Evolutionary conservation across 2,888 invertebrate genomes (phyloP).

Genomic region (Helleia helle): DNA sequence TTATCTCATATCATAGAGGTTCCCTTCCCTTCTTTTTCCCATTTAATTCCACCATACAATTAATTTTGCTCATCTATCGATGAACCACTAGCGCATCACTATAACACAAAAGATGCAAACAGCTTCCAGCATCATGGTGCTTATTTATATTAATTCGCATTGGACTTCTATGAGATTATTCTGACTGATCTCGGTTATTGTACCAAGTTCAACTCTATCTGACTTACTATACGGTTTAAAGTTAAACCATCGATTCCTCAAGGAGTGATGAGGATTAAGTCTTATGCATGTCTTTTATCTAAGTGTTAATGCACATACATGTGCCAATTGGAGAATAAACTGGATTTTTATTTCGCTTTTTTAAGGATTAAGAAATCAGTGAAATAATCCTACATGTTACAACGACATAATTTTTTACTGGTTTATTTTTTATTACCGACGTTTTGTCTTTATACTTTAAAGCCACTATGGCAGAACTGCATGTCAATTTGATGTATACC

Average conservation of each 20-base stretch:
- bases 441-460: too few relatives aligned
- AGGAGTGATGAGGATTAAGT: neutral
- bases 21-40: too few relatives aligned
- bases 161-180: conserved; percentile 14
- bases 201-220: neutral
- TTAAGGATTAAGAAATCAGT: too few relatives aligned
- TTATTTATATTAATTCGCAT: conserved; percentile 19
- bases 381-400: too few relatives aligned
- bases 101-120: conserved; percentile 8
- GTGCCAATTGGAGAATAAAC: too few relatives aligned
- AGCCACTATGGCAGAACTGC: too few relatives aligned
- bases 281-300: neutral
- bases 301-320: too few relatives aligned
- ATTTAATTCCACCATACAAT: neutral
- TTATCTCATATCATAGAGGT: too few relatives aligned
- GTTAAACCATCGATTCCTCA: neutral
- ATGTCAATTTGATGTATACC: too few relatives aligned
- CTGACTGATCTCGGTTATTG: neutral
- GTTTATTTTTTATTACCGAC: too few relatives aligned
- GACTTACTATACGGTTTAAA: neutral
- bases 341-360: too few relatives aligned
- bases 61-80: conserved; percentile 6
- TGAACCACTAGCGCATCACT: conserved; percentile 8
- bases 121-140: conserved; percentile 13
- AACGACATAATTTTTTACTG: too few relatives aligned